phyloP scores from a whole-genome alignment of 2,888 invertebrate genomes.

The Morpho deidamia region DNA sequence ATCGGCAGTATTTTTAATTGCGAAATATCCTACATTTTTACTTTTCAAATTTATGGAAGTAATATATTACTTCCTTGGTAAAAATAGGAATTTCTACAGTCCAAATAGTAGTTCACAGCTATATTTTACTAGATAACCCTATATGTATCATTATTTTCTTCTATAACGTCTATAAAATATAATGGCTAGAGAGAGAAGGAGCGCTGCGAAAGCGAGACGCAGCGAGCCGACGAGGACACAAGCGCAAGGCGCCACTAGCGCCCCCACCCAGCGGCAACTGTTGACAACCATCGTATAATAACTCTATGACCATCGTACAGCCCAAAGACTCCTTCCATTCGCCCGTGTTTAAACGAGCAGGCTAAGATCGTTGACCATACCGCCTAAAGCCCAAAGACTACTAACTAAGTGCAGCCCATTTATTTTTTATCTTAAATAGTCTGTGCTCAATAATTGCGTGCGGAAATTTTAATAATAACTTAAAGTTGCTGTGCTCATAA shows the following conservation, averaged over 20 bases:
- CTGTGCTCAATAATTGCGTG: not conserved
- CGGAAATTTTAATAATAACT: not conserved
- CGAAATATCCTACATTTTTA: too few relatives aligned
- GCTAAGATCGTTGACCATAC: too few relatives aligned
- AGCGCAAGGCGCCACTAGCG: conserved; percentile 49
- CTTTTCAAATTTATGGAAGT: too few relatives aligned
- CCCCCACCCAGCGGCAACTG: conserved; percentile 50
- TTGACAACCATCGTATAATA: conserved; percentile 19
- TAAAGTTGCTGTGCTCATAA: not conserved
- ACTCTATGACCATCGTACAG: too few relatives aligned
- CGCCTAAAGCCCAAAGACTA: too few relatives aligned
- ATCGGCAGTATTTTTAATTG: conserved; percentile 35
- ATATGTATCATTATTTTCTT: conserved; percentile 15
- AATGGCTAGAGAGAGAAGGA: conserved; percentile 53
- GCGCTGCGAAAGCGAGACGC: conserved; percentile 57
- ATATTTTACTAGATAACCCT: not conserved
- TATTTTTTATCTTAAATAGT: too few relatives aligned
- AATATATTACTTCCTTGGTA: too few relatives aligned
- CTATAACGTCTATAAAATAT: conserved; percentile 37
- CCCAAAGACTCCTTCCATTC: too few relatives aligned
- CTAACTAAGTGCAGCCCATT: too few relatives aligned
- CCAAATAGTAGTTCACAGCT: too few relatives aligned
- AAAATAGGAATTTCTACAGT: too few relatives aligned
- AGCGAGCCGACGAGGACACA: conserved; percentile 57
- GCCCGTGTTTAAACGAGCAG: too few relatives aligned